Base-by-base conservation (phyloP, 1,140 invertebrate genomes). In the Mercenaria mercenaria region DNA sequence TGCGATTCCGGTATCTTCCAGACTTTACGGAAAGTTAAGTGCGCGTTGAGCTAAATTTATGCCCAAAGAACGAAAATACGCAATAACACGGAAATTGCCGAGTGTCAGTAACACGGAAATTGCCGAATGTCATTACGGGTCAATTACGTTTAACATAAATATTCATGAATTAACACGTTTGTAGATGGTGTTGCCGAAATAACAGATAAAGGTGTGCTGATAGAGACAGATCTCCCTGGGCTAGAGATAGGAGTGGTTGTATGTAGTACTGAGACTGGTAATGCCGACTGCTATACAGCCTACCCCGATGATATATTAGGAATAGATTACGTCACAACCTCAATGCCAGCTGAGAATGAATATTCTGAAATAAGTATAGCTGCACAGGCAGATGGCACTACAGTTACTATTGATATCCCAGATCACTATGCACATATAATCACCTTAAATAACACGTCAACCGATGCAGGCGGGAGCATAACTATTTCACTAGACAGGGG, bases 201-300 rank as follows among this genome's bases (percentile, higher is more conserved):
- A 29, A 34, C 23, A 29, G 34, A 43, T 0, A 34, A 72, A 13
- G 83, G 83, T n/a, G 61, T 85, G 56, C 39, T 76, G 26, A 85
- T 85, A 56, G 29, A 85, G 20, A 29, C 61, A 52, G 4, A 76
- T 52, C 32, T 64, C 1, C 26, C 20, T 26, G 52, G 20, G 10
- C 72, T 50, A 43, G 83, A 85, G 26, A 37, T 85, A 23, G 41
- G 41, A 26, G 67, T 85, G 26, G 11, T 85, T 13, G 83, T 76
- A 0, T 85, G 83, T 26, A 85, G 61, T 37, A 23, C 1, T 11
- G 83, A 74, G 29, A 56, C 67, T 3, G 67, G 34, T 0, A 34
- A 18, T n/a, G 69, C 20, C 11, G 83, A 74, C 43, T 85, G 83
- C 83, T 85, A 85, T 39, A 56, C 67, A 1, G 83, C 83, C 13